Evolutionary conservation across 2,113 vertebrate species (phyloP), one percentile per base, ranked within the genome.

Genomic region (Empidonax traillii): DNA sequence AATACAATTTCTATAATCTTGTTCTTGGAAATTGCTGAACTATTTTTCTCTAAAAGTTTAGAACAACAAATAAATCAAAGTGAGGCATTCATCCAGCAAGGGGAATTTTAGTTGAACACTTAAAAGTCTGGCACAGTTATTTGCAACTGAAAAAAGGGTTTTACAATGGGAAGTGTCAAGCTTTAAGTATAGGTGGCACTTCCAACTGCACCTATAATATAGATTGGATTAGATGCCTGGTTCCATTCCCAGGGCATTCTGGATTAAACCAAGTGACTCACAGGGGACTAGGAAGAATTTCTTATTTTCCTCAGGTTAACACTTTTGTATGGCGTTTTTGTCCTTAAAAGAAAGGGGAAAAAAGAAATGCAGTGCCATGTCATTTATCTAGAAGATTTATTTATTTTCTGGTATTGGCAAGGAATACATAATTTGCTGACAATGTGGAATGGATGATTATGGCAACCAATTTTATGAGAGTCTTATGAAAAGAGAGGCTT

Each of bases 161-260:
- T 96, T 74, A 68, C 89, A 96, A 95, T 95, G 56, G 72, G 66
- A 96, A 94, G 88, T 92, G 93, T 96, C 96, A 96, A 90, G 88
- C 88, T 78, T 82, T 93, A 90, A 94, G 93, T 87, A 76, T 85
- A 96, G 96, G 96, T 96, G 90, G 86, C 86, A 94, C 61, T 94
- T 96, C 88, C 90, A 97, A 47, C 83, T 92, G 80, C 16, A 19
- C 90, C 96, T 90, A 75, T 72, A 90, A 73, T 49, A 85, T 20
- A 90, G 82, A 66, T 89, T 92, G 85, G 73, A 86, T 86, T 86
- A 82, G 83, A 90, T 96, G 62, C 41, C 62, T 92, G 69, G 25
- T 78, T 93, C 73, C 58, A 69, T 46, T 95, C 86, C 88, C 87
- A 66, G n/a, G 43, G 62, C 41, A 35, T 63, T 94, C 80, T 90